Evolutionary conservation across 2,888 invertebrate genomes (phyloP).

Genomic region (Ptychoptera albimana): DNA sequence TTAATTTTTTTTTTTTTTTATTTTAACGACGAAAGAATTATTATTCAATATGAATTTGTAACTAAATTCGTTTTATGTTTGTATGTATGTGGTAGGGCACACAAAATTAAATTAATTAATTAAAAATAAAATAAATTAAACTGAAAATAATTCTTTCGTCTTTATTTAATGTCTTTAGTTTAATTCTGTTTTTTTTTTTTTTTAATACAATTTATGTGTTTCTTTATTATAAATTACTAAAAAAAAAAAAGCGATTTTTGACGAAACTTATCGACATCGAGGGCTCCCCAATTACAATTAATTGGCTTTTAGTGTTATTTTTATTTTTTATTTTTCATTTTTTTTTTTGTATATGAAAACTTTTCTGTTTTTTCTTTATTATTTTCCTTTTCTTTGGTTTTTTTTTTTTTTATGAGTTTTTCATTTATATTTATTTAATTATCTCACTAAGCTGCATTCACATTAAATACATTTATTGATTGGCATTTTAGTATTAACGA

Average conservation of each 20-base stretch:
- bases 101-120: neutral
- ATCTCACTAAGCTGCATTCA: too few relatives aligned
- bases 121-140: neutral
- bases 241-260: conserved; percentile 30
- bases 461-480: too few relatives aligned
- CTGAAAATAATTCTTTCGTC: neutral
- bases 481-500: too few relatives aligned
- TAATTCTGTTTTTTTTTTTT: conserved; percentile 15
- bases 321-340: too few relatives aligned
- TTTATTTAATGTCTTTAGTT: neutral
- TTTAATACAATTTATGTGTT: conserved; percentile 29
- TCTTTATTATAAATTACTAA: conserved; percentile 31
- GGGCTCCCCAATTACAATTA: conserved; percentile 29
- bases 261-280: conserved; percentile 34
- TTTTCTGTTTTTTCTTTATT: too few relatives aligned
- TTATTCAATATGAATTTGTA: neutral
- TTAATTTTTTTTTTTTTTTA: conserved; percentile 4
- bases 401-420: too few relatives aligned
- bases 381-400: too few relatives aligned
- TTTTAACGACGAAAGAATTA: conserved; percentile 1
- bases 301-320: too few relatives aligned
- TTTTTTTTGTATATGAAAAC: too few relatives aligned
- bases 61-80: neutral
- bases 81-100: neutral
- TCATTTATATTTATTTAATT: too few relatives aligned